Percentiles rank a stretch among this genome's conserved stretches.
Evolutionary conservation across 2,113 vertebrate species (phyloP).

Genomic region (Ibidorhyncha struthersii): DNA sequence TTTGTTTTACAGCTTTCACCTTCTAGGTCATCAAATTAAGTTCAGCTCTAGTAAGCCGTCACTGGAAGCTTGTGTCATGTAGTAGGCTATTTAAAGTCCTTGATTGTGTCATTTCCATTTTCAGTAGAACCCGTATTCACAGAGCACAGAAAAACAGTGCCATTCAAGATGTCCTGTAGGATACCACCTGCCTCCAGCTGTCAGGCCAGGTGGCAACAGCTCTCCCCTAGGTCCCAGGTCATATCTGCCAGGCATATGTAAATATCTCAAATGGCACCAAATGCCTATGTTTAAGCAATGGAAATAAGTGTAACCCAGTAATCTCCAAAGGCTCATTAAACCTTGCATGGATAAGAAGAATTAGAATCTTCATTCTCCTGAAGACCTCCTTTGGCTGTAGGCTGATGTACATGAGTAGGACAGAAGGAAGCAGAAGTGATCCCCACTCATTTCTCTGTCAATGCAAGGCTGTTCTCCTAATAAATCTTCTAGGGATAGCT

Average conservation of each 20-base stretch:
- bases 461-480: background rate
- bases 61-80: background rate
- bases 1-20: background rate
- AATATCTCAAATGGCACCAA: background rate
- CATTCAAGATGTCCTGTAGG: background rate
- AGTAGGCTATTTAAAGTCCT: background rate
- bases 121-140: background rate
- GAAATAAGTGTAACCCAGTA: background rate
- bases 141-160: background rate
- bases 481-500: background rate
- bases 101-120: background rate
- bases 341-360: background rate
- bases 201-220: background rate
- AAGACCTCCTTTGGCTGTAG: background rate
- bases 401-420: background rate
- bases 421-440: background rate
- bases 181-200: background rate
- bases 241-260: background rate
- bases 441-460: background rate
- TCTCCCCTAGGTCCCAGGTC: background rate
- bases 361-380: background rate
- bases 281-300: background rate
- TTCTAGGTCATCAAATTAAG: background rate
- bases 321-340: background rate
- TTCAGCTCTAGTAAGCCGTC: conserved; percentile 19